Base-by-base conservation (phyloP, 2,888 invertebrate genomes). In the Sesamia inferens region DNA sequence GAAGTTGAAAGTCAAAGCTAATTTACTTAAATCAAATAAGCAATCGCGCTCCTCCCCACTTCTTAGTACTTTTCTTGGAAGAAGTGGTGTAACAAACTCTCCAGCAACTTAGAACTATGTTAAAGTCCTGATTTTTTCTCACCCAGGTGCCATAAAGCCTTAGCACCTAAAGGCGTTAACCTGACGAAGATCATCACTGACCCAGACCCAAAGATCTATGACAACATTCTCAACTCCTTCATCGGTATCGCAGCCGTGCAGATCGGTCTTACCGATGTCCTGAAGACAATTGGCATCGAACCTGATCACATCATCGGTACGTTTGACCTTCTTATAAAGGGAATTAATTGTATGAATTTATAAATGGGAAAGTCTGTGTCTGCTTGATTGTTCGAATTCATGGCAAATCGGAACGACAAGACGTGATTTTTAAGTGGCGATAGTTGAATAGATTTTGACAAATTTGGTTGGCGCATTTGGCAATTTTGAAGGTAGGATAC, bases 161-260 rank as follows among this genome's bases (percentile, higher is more conserved):
- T 98, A 13, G 96, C 96, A 83, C 97, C 97, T 4, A 97, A 96
- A 88, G 97, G 97, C 65, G 91, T 98, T 61, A 97, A 98, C 88
- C 93, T 98, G 44, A 96, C 97, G 67, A 96, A 97, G 79, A 95
- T 98, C 77, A 92, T 98, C 82, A 97, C 97, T 54, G 96, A 96
- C 7, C 92, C 96, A 0, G 97, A 97, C 86, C 97, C 97, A 0
- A 96, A 95, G 80, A 97, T 97, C 76, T 97, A 97, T 88, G 97
- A 97, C 85, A 97, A 97, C 89, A 97, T 97, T 44, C 93, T 98
- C 0, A 97, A 97, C 92, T 97, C 97, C 7, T 98, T 98, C 93
- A 97, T 98, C 47, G 97, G 97, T 39, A 98, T 98, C 82, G 97
- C 98, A 5, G 97, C 98, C 19, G 97, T 98, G 22, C 98, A 94